A percentile compares a stretch with the other conserved stretches of the same genome.
These are phyloP conservation scores for Diploscapter pachys DNA, from an alignment of 1,140 invertebrate species.

Conservation along the genomic window DNA sequence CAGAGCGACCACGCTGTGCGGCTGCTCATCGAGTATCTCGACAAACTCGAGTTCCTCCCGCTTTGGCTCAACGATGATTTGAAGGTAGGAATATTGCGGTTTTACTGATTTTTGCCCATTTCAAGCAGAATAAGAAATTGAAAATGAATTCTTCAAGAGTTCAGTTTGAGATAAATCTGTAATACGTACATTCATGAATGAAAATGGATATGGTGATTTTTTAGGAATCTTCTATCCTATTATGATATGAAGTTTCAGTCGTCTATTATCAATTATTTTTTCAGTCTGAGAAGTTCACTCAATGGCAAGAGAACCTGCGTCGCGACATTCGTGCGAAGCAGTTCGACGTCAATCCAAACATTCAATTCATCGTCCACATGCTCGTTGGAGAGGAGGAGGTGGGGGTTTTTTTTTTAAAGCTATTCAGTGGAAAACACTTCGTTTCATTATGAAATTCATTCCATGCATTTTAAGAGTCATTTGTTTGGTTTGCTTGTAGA, in stretches of 20 bases:
- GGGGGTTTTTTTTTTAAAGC: conserved; percentile 1
- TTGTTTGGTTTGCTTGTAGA: not conserved
- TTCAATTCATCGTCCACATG: not conserved
- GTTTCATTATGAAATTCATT: not conserved
- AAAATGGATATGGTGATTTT: not conserved
- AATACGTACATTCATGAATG: not conserved
- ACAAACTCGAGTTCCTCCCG: not conserved
- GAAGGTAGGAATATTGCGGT: not conserved
- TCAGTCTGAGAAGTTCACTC: not conserved
- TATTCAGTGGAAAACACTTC: not conserved
- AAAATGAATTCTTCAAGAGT: not conserved
- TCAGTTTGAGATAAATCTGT: not conserved
- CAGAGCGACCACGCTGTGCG: not conserved
- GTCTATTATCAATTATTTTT: not conserved
- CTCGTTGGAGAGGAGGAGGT: conserved; percentile 7
- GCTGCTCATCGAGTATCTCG: conserved; percentile 5
- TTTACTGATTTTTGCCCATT: not conserved
- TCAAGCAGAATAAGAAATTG: not conserved
- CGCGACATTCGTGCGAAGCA: not conserved
- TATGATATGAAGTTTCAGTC: too few species aligned
- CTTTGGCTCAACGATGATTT: conserved; percentile 3
- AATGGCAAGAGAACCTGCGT: conserved; percentile 6
- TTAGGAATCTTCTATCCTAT: not conserved
- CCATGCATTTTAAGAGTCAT: not conserved
- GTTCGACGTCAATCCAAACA: conserved; percentile 6